Percentiles rank a stretch among this genome's conserved stretches.
phyloP scores from a whole-genome alignment of 2,888 invertebrate genomes.

The Caenorhabditis uteleia region DNA sequence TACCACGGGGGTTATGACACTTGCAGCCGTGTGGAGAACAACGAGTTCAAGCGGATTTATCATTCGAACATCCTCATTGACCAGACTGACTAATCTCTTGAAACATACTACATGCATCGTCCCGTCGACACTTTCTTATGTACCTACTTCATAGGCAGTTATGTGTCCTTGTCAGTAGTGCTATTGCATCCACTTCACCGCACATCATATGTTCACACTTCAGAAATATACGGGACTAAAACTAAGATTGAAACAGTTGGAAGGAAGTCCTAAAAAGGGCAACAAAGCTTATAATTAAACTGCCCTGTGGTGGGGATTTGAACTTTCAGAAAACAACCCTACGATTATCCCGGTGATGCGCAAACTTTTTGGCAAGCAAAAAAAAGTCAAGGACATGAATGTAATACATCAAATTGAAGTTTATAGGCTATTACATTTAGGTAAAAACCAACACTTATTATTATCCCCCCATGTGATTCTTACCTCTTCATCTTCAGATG shows the following conservation, averaged over 20 bases:
- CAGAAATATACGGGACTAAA: slow-evolving; percentile 1
- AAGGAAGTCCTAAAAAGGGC: background rate
- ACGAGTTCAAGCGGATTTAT: slow-evolving; percentile 43
- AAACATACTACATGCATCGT: slow-evolving; percentile 23
- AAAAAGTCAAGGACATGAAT: background rate
- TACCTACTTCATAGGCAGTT: slow-evolving; percentile 44
- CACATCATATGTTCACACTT: slow-evolving; percentile 48
- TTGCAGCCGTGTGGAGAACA: too few species aligned
- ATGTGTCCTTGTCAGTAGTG: slow-evolving; percentile 49
- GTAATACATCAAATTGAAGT: too few species aligned
- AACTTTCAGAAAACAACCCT: too few species aligned
- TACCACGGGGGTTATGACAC: too few species aligned
- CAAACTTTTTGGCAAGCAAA: background rate
- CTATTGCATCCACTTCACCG: slow-evolving; percentile 45
- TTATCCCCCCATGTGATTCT: background rate
- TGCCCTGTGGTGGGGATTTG: too few species aligned
- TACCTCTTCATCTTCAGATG: slow-evolving; percentile 50
- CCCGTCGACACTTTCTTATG: slow-evolving; percentile 31
- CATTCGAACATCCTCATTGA: slow-evolving; percentile 32
- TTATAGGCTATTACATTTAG: too few species aligned
- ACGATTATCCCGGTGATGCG: background rate
- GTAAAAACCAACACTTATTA: too few species aligned
- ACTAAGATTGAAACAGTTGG: slow-evolving; percentile 34
- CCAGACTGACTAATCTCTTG: slow-evolving; percentile 38
- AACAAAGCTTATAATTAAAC: background rate